Evolutionary conservation across 1,140 invertebrate species (phyloP).

Genomic region (Cydia strobilella): DNA sequence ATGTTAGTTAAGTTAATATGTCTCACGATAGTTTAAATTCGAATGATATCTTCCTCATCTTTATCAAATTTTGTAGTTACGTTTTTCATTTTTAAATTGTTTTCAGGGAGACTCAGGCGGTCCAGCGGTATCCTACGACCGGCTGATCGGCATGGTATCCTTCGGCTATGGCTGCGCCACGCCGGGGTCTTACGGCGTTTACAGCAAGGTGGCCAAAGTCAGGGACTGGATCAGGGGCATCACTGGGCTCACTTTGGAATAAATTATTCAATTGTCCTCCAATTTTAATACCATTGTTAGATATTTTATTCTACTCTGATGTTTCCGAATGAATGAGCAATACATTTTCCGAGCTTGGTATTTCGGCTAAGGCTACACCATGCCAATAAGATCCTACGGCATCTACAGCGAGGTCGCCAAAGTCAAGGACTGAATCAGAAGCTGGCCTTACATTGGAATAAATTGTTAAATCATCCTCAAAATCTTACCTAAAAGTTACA

Average conservation of each 20-base stretch:
- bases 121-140: conserved; percentile 69
- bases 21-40: no score
- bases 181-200: conserved; percentile 82
- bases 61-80: no score
- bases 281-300: neutral
- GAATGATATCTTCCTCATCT: no score
- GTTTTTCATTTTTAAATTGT: no score
- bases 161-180: conserved; percentile 82
- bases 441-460: conserved; percentile 55
- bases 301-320: no score
- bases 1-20: no score
- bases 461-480: neutral
- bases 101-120: conserved; percentile 79
- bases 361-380: no score
- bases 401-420: conserved; percentile 83
- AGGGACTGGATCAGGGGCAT: conserved; percentile 74
- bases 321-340: no score
- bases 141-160: conserved; percentile 81
- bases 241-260: conserved; percentile 58
- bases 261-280: neutral
- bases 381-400: conserved; percentile 38
- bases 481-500: no score
- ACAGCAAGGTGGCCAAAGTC: conserved; percentile 81
- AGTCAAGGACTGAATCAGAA: conserved; percentile 76
- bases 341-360: no score